Base-by-base conservation (phyloP, 2,797 vertebrate genomes). In the Coilia nasus region DNA sequence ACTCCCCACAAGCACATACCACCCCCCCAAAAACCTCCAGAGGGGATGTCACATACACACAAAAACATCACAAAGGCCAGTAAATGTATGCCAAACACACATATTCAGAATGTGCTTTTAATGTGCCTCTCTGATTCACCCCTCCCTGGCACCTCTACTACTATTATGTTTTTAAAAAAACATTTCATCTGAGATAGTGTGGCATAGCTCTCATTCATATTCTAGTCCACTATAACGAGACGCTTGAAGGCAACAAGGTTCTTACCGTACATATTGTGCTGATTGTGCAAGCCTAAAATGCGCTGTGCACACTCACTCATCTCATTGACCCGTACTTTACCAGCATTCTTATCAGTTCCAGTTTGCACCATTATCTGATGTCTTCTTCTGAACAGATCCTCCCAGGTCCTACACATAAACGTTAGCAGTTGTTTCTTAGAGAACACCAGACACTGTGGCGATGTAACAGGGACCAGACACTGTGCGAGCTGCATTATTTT, bases 41-140 rank as follows among this genome's bases (percentile, higher is more conserved):
- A n/a, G 60, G 60, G 35, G 31, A 21, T 78, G 71, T 78, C 71
- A 44, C 71, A 17, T 14, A 21, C 31, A 78, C 6, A 44, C 35
- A 75, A 31, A 71, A 31, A 75, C 67, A 35, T 41, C 21, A 44
- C 71, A 78, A 78, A 78, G 71, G 15, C 19, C 2, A 41, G 71
- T 41, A 44, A 78, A 44, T 78, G 71, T 78, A 78, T 78, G 71
- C 31, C 71, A 41, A 78, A 78, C 35, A 44, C 35, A 19, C 35
- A 78, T 5, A 4, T 21, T 44, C 71, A 41, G 31, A 78, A 44
- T 78, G 67, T 75, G 0, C 9, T 41, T 28, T 67, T 67, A 6
- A 67, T 25, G 71, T 78, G 50, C 9, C 35, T 78, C 41, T 15
- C 67, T 11, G 14, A 5, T 71, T 31, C 3, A 35, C 28, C 35